A percentile compares a stretch with the other conserved stretches of the same genome.
Evolutionary conservation across 1,140 invertebrate species (phyloP).

Genomic region (Diachasma alloeum): DNA sequence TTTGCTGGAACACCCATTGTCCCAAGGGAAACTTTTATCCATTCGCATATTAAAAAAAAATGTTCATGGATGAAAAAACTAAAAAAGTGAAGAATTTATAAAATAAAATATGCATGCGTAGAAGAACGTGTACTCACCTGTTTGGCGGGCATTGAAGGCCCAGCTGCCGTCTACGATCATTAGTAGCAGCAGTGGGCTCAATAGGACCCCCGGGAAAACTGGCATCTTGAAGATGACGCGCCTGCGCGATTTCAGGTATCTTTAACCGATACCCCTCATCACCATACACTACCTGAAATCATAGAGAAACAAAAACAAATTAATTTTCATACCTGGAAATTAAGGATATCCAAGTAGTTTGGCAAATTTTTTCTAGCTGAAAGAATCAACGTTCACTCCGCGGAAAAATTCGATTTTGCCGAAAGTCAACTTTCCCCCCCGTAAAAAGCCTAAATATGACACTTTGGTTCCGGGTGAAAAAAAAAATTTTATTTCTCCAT

Average conservation of each 20-base stretch:
- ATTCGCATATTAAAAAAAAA: background rate
- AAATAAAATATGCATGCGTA: background rate
- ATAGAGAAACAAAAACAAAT: too few relatives aligned
- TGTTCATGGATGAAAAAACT: background rate
- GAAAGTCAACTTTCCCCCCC: too few relatives aligned
- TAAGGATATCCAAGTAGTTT: too few relatives aligned
- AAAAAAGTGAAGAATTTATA: background rate
- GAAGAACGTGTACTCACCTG: constrained; percentile 50
- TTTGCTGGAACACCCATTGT: background rate
- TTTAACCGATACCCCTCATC: constrained; percentile 63
- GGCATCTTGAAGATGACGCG: constrained; percentile 55
- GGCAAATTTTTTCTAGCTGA: too few relatives aligned
- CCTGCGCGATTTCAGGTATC: constrained; percentile 42
- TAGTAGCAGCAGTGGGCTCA: constrained; percentile 60
- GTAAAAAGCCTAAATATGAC: too few relatives aligned
- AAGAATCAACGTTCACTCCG: too few relatives aligned
- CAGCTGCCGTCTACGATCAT: constrained; percentile 54
- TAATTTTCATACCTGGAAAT: too few relatives aligned
- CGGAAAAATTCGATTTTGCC: too few relatives aligned
- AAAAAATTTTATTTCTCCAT: too few relatives aligned
- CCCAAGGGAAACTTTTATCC: constrained; percentile 6
- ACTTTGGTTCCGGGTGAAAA: too few relatives aligned
- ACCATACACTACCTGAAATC: constrained; percentile 45
- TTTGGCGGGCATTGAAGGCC: constrained; percentile 56
- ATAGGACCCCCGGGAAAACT: constrained; percentile 50